phyloP scores from a whole-genome alignment of 2,888 invertebrate genomes.

The Uropetala carovei region DNA sequence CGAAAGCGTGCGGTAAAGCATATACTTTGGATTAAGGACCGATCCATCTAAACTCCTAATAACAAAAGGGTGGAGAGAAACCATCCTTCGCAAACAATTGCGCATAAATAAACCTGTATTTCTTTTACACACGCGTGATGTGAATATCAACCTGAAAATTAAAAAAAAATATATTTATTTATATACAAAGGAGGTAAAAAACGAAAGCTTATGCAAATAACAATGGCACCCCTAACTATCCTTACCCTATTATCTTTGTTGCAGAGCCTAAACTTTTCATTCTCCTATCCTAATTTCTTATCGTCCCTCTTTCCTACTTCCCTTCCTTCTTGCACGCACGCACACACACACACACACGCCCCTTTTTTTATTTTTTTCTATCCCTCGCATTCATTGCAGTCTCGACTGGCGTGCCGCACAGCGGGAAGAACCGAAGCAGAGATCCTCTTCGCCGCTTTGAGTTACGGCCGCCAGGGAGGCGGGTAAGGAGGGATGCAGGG shows the following conservation, averaged over 20 bases:
- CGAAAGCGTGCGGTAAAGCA: no score
- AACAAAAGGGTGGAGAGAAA: no score
- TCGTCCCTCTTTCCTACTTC: not conserved
- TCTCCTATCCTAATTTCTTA: slow-evolving; percentile 10
- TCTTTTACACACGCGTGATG: no score
- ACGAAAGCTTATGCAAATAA: not conserved
- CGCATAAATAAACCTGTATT: no score
- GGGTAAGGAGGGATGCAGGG: slow-evolving; percentile 1
- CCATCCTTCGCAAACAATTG: no score
- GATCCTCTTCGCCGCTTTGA: not conserved
- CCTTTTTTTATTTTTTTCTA: no score
- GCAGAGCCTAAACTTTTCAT: not conserved
- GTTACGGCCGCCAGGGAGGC: slow-evolving; percentile 19
- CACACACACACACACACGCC: no score
- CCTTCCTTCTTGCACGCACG: not conserved
- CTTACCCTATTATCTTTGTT: not conserved
- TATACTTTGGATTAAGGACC: no score
- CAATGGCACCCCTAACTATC: not conserved
- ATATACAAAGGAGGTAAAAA: no score
- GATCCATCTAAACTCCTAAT: no score
- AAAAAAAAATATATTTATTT: no score
- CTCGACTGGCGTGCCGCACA: not conserved
- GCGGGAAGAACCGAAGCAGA: not conserved
- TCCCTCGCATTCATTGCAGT: not conserved
- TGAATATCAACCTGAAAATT: no score